Evolutionary conservation across 2,797 vertebrate species (phyloP).

Genomic region (Myotis myotis): DNA sequence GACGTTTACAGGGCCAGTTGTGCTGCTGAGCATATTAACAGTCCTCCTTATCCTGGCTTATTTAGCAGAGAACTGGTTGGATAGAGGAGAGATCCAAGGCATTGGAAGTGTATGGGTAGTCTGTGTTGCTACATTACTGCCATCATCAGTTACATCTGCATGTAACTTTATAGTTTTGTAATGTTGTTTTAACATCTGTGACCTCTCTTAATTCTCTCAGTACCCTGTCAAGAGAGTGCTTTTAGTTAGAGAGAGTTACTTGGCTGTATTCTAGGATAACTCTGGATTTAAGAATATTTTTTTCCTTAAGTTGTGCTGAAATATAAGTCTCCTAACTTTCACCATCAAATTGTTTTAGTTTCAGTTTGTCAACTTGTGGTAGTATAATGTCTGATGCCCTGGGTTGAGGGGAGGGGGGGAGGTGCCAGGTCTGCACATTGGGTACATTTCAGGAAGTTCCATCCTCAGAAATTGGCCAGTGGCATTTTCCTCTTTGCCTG

Average conservation of each 20-base stretch:
- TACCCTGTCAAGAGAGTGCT: not conserved
- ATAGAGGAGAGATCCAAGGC: not conserved
- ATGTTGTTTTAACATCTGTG: conserved; percentile 29
- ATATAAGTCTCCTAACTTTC: conserved; percentile 33
- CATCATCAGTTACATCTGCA: not conserved
- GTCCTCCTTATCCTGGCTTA: not conserved
- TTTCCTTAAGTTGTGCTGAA: conserved; percentile 39
- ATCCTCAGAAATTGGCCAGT: conserved; percentile 23
- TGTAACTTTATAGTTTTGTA: conserved; percentile 31
- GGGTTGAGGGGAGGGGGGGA: not conserved
- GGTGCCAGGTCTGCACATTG: not conserved
- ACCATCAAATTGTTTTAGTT: conserved; percentile 16
- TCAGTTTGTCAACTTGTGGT: not conserved
- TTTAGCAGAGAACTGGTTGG: not conserved
- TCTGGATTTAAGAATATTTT: conserved; percentile 34
- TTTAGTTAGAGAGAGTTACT: conserved; percentile 20
- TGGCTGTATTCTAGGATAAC: conserved; percentile 8
- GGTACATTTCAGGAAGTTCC: conserved; percentile 27
- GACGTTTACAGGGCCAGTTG: conserved; percentile 11
- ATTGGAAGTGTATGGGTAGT: not conserved
- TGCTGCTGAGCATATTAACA: conserved; percentile 6
- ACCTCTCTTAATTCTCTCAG: conserved; percentile 39
- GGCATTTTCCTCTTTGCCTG: conserved; percentile 22
- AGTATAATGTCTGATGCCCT: conserved; percentile 10
- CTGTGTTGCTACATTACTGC: not conserved